Percentiles rank a stretch among this genome's conserved stretches.
Conservation (phyloP, 1,140 invertebrate species). For the Nymphalis io region DNA sequence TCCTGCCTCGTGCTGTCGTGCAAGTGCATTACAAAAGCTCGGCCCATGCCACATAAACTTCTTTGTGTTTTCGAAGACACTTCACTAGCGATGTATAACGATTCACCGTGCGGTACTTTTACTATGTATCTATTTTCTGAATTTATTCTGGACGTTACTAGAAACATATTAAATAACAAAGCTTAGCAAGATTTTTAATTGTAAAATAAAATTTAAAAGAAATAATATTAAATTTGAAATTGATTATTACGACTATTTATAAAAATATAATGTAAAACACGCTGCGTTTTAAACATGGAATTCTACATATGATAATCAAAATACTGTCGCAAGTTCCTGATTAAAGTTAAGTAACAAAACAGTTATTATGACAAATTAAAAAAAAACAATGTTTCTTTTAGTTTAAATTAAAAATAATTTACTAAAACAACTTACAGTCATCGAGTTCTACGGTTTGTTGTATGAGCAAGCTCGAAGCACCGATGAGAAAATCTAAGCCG, state of each 20-base stretch:
- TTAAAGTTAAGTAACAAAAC: too few relatives aligned
- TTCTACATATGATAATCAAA: too few relatives aligned
- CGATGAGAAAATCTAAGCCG: slow-evolving; percentile 82
- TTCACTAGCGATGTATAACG: slow-evolving; percentile 84
- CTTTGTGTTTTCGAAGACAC: slow-evolving; percentile 80
- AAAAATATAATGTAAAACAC: too few relatives aligned
- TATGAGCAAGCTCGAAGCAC: slow-evolving; percentile 78
- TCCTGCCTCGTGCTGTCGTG: slow-evolving; percentile 85
- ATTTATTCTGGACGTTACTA: slow-evolving; percentile 75
- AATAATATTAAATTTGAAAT: too few relatives aligned
- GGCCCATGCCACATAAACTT: slow-evolving; percentile 81
- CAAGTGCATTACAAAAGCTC: slow-evolving; percentile 82
- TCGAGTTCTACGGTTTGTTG: slow-evolving; percentile 82
- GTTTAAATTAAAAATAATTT: too few relatives aligned
- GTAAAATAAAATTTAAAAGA: too few relatives aligned
- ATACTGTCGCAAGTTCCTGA: too few relatives aligned
- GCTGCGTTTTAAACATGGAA: too few relatives aligned
- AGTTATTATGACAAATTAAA: too few relatives aligned
- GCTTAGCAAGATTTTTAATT: too few relatives aligned
- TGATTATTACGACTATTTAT: too few relatives aligned
- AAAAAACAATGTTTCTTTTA: too few relatives aligned
- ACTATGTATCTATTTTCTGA: slow-evolving; percentile 85
- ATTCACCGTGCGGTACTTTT: slow-evolving; percentile 82
- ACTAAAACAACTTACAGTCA: slow-evolving; percentile 75
- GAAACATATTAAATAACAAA: slow-evolving; percentile 16